Evolutionary conservation across 2,888 invertebrate genomes (phyloP), one percentile per base, ranked within the genome.

Genomic region (Encarsia formosa): DNA sequence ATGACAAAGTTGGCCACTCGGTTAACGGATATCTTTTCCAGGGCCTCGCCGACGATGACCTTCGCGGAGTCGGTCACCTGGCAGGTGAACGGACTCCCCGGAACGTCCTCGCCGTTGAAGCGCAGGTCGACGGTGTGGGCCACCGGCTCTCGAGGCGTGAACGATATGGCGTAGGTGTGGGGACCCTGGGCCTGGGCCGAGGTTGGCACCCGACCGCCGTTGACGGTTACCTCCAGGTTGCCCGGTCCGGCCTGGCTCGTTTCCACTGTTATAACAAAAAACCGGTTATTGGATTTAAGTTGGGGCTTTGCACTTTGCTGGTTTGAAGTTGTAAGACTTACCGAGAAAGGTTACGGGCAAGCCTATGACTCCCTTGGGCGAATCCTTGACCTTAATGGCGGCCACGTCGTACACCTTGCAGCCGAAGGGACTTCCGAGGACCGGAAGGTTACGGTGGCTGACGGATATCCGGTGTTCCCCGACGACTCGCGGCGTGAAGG

Each of bases 161-260:
- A 99, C 26, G 96, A 95, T 64, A 98, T 97, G 22, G 94, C 93
- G 73, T 96, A 97, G 0, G 91, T 91, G 69, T 95, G 93, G 23
- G 95, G 93, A 24, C 97, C 97, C 70, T 96, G 93, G 1, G 94
- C 94, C 69, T 96, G 94, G 11, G 96, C 96, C 20, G 93, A 93
- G 0, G 96, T 96, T 0, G 97, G 95, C 26, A 98, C 96, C 56
- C 94, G 83, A 0, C 98, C 98, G 6, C 96, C 95, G 69, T 99
- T 98, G 23, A 99, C 97, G 0, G 96, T 95, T 53, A 99, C 98
- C 75, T 99, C 98, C 37, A 99, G 78, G 75, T 99, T 98, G 19
- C 99, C 99, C 1, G 98, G 95, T 16, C 98, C 99, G 4, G 98
- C 98, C 74, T 95, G 92, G 69, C 94, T 92, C 13, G 98, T 98